Percentiles rank a stretch among this genome's conserved stretches.
phyloP scores from a whole-genome alignment of 2,797 vertebrate species.

The Cheirogaleus major region DNA sequence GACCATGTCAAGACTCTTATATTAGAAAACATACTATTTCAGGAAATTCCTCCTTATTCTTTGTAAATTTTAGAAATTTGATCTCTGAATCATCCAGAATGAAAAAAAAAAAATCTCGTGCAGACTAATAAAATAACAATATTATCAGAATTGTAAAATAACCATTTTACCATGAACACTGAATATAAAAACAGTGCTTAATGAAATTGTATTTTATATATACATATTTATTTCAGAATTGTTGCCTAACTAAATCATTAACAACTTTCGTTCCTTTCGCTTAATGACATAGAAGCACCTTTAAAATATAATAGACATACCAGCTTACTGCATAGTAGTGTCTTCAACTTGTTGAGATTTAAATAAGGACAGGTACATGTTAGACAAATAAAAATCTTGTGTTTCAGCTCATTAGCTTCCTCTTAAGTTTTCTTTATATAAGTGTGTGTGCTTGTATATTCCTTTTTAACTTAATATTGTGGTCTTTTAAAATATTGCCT shows the following conservation, averaged over 20 bases:
- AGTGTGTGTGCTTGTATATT: not conserved
- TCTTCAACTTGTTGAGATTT: not conserved
- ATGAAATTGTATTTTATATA: not conserved
- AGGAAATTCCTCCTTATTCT: not conserved
- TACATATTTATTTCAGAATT: not conserved
- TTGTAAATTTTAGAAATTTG: not conserved
- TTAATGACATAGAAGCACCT: not conserved
- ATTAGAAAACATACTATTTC: not conserved
- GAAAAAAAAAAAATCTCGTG: not conserved
- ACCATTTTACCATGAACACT: not conserved
- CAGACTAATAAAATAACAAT: not conserved
- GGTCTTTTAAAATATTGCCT: not conserved
- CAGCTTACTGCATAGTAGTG: not conserved
- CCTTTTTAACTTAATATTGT: not conserved
- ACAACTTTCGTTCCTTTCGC: not conserved
- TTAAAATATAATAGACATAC: not conserved
- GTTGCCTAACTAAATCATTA: not conserved
- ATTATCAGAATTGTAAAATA: not conserved
- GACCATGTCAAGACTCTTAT: not conserved
- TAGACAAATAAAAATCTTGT: not conserved
- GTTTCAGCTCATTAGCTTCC: not conserved
- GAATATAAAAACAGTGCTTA: not conserved
- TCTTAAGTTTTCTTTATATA: not conserved
- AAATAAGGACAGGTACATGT: not conserved
- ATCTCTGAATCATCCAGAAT: not conserved